Evolutionary conservation across 2,888 invertebrate species (phyloP).

Genomic region (Pheosia tremula): DNA sequence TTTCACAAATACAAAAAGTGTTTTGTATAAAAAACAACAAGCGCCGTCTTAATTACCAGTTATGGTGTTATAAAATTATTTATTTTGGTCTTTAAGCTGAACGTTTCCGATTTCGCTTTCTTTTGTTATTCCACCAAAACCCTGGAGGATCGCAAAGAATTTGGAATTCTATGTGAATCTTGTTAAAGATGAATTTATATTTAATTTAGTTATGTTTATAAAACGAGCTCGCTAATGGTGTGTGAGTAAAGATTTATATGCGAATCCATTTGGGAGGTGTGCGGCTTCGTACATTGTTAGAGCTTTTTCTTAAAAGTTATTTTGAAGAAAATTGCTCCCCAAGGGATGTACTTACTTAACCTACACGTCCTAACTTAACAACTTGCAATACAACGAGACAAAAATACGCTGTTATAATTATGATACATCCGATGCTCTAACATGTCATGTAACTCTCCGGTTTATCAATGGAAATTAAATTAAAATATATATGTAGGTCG

Average conservation of each 20-base stretch:
- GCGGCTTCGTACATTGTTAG: background rate
- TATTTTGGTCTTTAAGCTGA: slow-evolving; percentile 26
- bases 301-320: background rate
- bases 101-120: slow-evolving; percentile 31
- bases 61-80: slow-evolving; percentile 28
- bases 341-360: no score
- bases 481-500: slow-evolving; percentile 37
- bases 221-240: background rate
- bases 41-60: slow-evolving; percentile 25
- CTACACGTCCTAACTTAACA: no score
- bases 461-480: slow-evolving; percentile 25
- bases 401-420: no score
- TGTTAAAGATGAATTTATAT: slow-evolving; percentile 3
- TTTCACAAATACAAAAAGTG: no score
- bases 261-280: background rate
- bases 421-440: background rate
- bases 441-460: background rate
- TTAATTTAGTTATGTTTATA: background rate
- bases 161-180: slow-evolving; percentile 12
- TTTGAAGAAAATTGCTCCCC: no score
- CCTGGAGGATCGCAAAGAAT: background rate
- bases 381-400: no score
- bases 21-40: slow-evolving; percentile 23
- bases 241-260: background rate
- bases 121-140: slow-evolving; percentile 30